These are phyloP conservation scores for Podotricha telesiphe DNA, from an alignment of 2,888 invertebrate genomes.

Conservation along the genomic window DNA sequence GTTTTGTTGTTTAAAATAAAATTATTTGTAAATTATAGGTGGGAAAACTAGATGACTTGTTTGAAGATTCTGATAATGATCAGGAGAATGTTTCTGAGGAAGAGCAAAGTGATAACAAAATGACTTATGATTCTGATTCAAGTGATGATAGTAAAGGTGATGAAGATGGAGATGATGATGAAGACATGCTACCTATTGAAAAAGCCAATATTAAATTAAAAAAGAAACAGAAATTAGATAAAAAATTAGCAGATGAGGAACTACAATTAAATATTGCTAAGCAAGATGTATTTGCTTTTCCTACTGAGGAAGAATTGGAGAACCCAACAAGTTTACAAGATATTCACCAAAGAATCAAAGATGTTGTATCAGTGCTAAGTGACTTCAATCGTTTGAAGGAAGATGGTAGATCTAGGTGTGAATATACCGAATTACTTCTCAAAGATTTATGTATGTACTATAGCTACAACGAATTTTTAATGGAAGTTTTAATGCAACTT, in stretches of 20 bases:
- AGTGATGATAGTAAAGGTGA: constrained; percentile 62
- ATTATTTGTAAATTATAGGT: constrained; percentile 58
- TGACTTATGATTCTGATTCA: constrained; percentile 67
- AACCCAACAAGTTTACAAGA: constrained; percentile 90
- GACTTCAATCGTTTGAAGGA: constrained; percentile 90
- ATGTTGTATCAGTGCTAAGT: constrained; percentile 90
- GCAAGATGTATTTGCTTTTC: constrained; percentile 91
- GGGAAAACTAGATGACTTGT: constrained; percentile 81
- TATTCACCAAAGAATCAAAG: constrained; percentile 94
- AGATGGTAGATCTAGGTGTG: constrained; percentile 87
- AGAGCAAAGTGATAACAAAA: constrained; percentile 54
- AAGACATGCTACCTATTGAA: constrained; percentile 93
- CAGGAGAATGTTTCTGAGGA: constrained; percentile 55
- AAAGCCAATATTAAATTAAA: constrained; percentile 90
- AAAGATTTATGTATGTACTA: constrained; percentile 96
- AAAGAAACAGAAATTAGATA: constrained; percentile 87
- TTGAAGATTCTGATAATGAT: constrained; percentile 71
- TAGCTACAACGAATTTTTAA: constrained; percentile 97
- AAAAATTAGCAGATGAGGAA: constrained; percentile 91
- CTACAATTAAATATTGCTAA: constrained; percentile 90
- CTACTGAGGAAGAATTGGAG: constrained; percentile 88
- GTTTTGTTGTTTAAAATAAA: constrained; percentile 3
- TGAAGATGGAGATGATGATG: constrained; percentile 76
- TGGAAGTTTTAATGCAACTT: constrained; percentile 95
- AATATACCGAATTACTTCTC: constrained; percentile 91